Evolutionary conservation across 2,888 invertebrate genomes (phyloP), one percentile per base, ranked within the genome.

Genomic region (Anthophora plumipes): DNA sequence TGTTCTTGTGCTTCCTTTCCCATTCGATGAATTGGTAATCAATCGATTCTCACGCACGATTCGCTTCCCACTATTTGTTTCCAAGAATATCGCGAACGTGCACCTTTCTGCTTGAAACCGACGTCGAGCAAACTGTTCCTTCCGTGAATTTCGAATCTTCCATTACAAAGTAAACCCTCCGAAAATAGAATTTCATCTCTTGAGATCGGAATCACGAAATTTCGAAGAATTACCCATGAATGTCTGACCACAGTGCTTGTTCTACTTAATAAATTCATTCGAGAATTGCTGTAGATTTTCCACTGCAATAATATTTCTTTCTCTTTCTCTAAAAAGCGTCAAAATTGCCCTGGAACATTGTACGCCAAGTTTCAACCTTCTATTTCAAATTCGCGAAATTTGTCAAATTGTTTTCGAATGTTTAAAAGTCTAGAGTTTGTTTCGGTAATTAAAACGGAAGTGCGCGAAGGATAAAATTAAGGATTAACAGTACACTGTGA

Each of bases 71-170:
- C 39, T 57, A 22, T 76, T 79, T 55, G 55, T 43, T 17, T 50
- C 43, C 52, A 57, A 20, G 63, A 46, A 63, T 69, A 69, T 69
- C 86, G 85, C 85, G 52, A 82, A 80, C 37, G 20, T 64, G 60
- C 41, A 1, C 22, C 7, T 17, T 20, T 11, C 12, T 20, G 17
- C 59, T 37, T 22, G 1, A n/a, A 17, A 8, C 39, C 6, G 55
- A 55, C 11, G 20, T 55, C 67, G 20, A 31, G 9, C 55, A 37
- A 64, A 64, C 50, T 20, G 17, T 52, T 41, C 12, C 25, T 5
- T 12, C 8, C 17, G 14, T 17, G 41, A 60, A 60, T 52, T 12
- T 22, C 17, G 14, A 20, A 12, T 41, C 25, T 4, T 14, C 52
- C 11, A 25, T 70, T 11, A 14, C 50, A 52, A 31, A 31, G n/a